phyloP scores from a whole-genome alignment of 2,113 vertebrate species.

The Psephotus haematonotus region DNA sequence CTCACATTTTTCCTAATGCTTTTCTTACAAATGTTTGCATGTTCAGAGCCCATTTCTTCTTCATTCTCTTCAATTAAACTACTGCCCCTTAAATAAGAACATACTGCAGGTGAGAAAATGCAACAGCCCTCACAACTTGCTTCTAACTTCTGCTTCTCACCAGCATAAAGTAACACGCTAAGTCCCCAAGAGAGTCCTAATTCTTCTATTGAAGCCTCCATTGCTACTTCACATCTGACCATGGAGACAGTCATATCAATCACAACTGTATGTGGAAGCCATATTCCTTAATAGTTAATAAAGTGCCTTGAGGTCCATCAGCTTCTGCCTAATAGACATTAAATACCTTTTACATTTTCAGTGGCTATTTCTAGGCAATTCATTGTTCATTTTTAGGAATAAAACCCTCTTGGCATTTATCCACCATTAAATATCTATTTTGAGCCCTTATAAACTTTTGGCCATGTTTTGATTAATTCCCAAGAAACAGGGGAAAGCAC shows the following conservation, averaged over 20 bases:
- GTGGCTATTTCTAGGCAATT: neutral
- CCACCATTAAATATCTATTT: neutral
- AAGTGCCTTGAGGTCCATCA: slow-evolving; percentile 22
- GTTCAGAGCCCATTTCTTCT: neutral
- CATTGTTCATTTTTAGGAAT: neutral
- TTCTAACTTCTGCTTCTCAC: neutral
- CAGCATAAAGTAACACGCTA: neutral
- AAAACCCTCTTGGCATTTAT: neutral
- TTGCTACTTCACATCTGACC: slow-evolving; percentile 29
- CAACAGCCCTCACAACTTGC: neutral
- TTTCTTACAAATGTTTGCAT: neutral
- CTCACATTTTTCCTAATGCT: neutral
- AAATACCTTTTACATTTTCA: neutral
- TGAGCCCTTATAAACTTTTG: neutral
- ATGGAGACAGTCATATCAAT: neutral
- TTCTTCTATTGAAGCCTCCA: neutral
- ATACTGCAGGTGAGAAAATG: neutral
- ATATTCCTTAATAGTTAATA: slow-evolving; percentile 10
- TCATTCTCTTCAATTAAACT: neutral
- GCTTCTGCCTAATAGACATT: slow-evolving; percentile 8
- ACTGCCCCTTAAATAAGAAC: neutral
- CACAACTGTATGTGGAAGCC: neutral
- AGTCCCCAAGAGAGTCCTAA: slow-evolving; percentile 3
- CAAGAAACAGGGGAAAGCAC: neutral
- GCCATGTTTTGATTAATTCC: neutral